These are phyloP conservation scores for Drosophila diplacantha DNA, from an alignment of 2,888 invertebrate genomes.

Conservation along the genomic window DNA sequence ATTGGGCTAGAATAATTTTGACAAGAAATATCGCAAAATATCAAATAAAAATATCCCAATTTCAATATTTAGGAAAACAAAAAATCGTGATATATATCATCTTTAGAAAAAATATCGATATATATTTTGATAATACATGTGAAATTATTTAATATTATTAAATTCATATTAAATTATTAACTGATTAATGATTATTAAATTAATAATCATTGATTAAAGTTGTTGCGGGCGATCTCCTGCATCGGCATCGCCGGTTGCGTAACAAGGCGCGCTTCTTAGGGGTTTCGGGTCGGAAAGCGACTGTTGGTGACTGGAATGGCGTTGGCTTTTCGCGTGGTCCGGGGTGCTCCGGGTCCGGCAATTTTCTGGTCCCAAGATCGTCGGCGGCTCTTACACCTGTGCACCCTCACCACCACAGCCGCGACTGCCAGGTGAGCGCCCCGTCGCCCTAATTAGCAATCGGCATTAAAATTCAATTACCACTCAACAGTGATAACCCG, in stretches of 20 bases:
- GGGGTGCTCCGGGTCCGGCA: constrained; percentile 41
- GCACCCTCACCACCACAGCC: constrained; percentile 10
- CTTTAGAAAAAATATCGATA: too few relatives aligned
- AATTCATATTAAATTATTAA: too few relatives aligned
- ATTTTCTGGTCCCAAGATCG: constrained; percentile 50
- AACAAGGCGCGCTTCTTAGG: constrained; percentile 30
- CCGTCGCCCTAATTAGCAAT: constrained; percentile 19
- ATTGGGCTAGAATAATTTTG: too few relatives aligned
- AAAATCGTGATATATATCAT: too few relatives aligned
- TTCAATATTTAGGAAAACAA: too few relatives aligned
- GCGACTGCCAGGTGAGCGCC: constrained; percentile 41
- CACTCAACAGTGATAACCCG: constrained; percentile 32
- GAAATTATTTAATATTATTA: constrained; percentile 16
- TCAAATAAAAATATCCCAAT: too few relatives aligned
- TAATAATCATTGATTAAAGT: too few relatives aligned
- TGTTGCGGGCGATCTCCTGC: constrained; percentile 46
- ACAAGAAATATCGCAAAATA: too few relatives aligned
- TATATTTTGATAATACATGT: too few relatives aligned
- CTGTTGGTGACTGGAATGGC: constrained; percentile 55
- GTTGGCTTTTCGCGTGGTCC: constrained; percentile 65
- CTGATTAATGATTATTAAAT: too few relatives aligned
- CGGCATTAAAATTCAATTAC: constrained; percentile 52
- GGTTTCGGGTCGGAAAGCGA: constrained; percentile 13
- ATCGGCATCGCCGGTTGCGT: constrained; percentile 61
- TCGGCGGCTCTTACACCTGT: constrained; percentile 40